Base-by-base conservation (phyloP, 2,113 vertebrate genomes). In the Leptobrachium leishanense region DNA sequence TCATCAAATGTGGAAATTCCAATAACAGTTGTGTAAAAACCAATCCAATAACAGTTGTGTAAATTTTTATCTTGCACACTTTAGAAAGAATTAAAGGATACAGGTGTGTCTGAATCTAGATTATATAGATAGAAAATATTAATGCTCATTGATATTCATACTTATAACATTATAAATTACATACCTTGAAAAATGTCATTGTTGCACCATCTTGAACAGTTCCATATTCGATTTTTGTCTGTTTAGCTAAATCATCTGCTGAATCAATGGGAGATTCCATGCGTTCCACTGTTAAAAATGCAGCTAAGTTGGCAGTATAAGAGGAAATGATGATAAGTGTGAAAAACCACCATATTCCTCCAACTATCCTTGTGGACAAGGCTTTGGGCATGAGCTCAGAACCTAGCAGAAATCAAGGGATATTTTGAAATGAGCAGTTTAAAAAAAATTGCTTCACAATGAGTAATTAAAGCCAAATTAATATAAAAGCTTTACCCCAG, bases 271-370 rank as follows among this genome's bases (percentile, higher is more conserved):
- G 97, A 9, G 97, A 99, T 89, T 99, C 97, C 97, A 99, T 99
- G 59, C 97, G 92, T 83, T 99, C 97, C 91, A 99, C 97, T 64
- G 97, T 99, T 88, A 99, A 96, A 93, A 99, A 99, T 86, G 97
- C 97, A 74, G 97, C 97, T 92, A 99, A 88, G 93, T 99, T 99
- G 87, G 97, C 97, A 87, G 97, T 99, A 85, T 99, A 99, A 85
- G 97, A 99, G 82, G 97, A 99, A 94, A 99, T 99, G 94, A 99
- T 98, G 95, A 99, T 99, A 90, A 99, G 95, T 76, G 97, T 99
- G 91, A 99, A 99, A 95, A 99, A 99, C 98, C 97, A 99, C 98
- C 97, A 99, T 92, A 99, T 99, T 88, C 98, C 98, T 90, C 98
- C 97, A 87, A 99, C 97, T 92, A 99, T 99, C 92, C 98, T 96